A percentile compares a stretch with the other conserved stretches of the same genome.
Evolutionary conservation across 2,797 vertebrate genomes (phyloP).

Genomic region (Anomalospiza imberbis): DNA sequence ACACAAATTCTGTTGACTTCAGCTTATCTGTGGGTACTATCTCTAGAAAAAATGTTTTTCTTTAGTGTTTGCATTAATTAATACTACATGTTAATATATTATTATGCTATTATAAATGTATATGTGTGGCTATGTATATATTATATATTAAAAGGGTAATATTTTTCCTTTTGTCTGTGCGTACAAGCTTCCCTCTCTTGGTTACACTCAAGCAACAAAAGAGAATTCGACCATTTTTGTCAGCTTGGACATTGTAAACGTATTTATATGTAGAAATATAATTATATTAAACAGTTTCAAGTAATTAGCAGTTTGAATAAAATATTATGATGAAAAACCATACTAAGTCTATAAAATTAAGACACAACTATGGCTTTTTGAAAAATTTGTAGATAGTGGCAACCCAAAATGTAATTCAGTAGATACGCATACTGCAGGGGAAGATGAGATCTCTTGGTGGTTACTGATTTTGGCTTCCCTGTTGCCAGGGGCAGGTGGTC

Average conservation of each 20-base stretch:
- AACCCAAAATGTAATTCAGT: background rate
- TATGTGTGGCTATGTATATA: background rate
- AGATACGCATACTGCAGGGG: background rate
- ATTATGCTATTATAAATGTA: background rate
- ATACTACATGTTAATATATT: background rate
- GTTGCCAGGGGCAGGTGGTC: background rate
- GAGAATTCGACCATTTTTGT: background rate
- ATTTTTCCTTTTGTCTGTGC: background rate
- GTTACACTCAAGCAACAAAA: background rate
- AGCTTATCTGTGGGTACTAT: background rate
- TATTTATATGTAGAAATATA: background rate
- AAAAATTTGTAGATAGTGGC: background rate
- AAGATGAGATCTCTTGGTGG: background rate
- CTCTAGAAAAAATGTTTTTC: background rate
- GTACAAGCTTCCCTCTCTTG: background rate
- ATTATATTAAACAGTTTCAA: background rate
- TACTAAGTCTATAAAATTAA: background rate
- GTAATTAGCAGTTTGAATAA: background rate
- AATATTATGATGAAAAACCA: background rate
- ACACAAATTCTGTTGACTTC: background rate
- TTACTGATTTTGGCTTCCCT: background rate
- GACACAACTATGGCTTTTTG: background rate
- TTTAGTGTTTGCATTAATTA: background rate
- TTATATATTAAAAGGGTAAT: background rate
- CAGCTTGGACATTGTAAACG: background rate